phyloP scores from a whole-genome alignment of 2,113 vertebrate genomes.

The Polyodon spathula region DNA sequence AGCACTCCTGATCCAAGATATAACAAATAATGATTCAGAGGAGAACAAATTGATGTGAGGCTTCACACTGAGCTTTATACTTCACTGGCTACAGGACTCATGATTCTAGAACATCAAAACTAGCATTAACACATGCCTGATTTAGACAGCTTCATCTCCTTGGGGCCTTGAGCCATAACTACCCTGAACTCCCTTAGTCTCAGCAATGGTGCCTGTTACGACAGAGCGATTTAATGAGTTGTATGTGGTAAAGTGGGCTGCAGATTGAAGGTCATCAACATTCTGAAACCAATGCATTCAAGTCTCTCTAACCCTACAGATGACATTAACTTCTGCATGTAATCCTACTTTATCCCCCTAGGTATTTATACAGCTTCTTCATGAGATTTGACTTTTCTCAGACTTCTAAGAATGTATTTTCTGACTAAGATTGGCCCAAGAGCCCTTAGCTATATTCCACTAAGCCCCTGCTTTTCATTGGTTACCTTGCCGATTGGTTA shows the following conservation, averaged over 20 bases:
- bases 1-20: neutral
- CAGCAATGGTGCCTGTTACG: constrained; percentile 29
- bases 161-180: constrained; percentile 24
- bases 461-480: neutral
- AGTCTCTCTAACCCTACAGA: neutral
- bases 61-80: neutral
- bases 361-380: constrained; percentile 3
- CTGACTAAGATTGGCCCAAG: neutral
- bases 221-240: constrained; percentile 34
- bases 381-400: neutral
- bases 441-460: neutral
- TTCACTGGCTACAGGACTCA: constrained; percentile 14
- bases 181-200: constrained; percentile 22
- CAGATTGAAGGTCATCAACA: constrained; percentile 32
- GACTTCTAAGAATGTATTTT: neutral
- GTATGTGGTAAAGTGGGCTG: constrained; percentile 30
- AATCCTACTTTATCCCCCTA: constrained; percentile 5
- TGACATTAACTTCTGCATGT: constrained; percentile 4
- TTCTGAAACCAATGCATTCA: constrained; percentile 16
- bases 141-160: constrained; percentile 29
- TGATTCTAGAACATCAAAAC: constrained; percentile 31
- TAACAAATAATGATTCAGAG: neutral
- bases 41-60: neutral
- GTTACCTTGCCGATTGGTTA: neutral
- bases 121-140: constrained; percentile 35